A percentile compares a stretch with the other conserved stretches of the same genome.
Conservation (phyloP, 2,888 invertebrate species). For the Drepana falcataria region DNA sequence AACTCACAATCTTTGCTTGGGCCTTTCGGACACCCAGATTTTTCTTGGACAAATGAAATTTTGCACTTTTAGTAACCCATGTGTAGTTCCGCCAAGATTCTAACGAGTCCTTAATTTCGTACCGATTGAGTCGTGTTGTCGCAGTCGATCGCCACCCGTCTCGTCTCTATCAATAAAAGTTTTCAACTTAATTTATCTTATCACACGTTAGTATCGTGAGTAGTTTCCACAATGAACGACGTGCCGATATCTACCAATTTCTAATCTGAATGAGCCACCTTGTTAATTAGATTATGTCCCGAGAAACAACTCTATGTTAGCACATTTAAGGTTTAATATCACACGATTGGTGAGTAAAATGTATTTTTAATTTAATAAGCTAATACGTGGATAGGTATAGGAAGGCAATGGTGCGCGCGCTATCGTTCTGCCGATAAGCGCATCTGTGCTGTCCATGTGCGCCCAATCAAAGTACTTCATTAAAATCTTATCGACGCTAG, state of each 20-base stretch:
- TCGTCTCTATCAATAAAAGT: conserved; percentile 67
- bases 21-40: too few relatives aligned
- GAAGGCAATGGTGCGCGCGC: conserved; percentile 64
- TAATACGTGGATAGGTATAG: conserved; percentile 70
- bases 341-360: conserved; percentile 27
- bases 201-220: conserved; percentile 71
- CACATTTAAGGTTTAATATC: conserved; percentile 37
- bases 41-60: too few relatives aligned
- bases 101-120: background rate
- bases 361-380: conserved; percentile 77
- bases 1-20: too few relatives aligned
- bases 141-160: conserved; percentile 31
- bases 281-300: conserved; percentile 53
- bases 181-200: conserved; percentile 72
- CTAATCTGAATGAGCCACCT: conserved; percentile 76
- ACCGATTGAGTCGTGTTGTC: conserved; percentile 23
- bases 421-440: conserved; percentile 64
- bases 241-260: conserved; percentile 76
- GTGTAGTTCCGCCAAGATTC: background rate
- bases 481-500: conserved; percentile 78
- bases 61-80: too few relatives aligned
- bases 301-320: conserved; percentile 31
- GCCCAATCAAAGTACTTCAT: conserved; percentile 79
- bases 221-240: conserved; percentile 76
- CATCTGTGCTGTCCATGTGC: conserved; percentile 63